Conservation (phyloP, 2,888 invertebrate genomes). For the Cosmopolites sordidus region DNA sequence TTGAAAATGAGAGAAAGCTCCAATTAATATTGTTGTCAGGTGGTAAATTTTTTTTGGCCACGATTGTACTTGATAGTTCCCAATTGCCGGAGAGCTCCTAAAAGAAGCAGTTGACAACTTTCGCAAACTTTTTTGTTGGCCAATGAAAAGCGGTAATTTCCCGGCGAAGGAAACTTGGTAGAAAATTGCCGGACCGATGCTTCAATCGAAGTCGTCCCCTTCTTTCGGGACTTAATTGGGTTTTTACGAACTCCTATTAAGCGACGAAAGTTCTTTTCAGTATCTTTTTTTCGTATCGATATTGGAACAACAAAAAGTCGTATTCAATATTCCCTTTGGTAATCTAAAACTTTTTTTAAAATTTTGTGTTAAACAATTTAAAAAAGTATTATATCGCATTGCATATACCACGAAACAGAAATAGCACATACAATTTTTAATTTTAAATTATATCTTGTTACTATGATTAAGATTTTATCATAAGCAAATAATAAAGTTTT, state of each 20-base stretch:
- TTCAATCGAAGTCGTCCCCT: neutral
- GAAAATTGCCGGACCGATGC: constrained; percentile 4
- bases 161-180: neutral
- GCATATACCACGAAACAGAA: no score
- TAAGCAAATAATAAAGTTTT: no score
- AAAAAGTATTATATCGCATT: no score
- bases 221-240: neutral
- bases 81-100: neutral
- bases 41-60: neutral
- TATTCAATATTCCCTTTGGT: no score
- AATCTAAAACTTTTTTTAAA: no score
- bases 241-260: constrained; percentile 1
- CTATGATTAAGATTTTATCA: no score
- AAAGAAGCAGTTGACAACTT: constrained; percentile 46
- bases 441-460: no score
- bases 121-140: constrained; percentile 49
- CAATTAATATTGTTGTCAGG: no score
- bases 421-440: no score
- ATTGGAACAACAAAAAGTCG: no score
- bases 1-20: no score
- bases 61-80: constrained; percentile 1
- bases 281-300: neutral
- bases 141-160: constrained; percentile 45
- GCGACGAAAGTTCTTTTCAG: neutral
- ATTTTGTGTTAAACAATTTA: no score